phyloP scores from a whole-genome alignment of 2,888 invertebrate genomes.

The Caenorhabditis macrosperma region DNA sequence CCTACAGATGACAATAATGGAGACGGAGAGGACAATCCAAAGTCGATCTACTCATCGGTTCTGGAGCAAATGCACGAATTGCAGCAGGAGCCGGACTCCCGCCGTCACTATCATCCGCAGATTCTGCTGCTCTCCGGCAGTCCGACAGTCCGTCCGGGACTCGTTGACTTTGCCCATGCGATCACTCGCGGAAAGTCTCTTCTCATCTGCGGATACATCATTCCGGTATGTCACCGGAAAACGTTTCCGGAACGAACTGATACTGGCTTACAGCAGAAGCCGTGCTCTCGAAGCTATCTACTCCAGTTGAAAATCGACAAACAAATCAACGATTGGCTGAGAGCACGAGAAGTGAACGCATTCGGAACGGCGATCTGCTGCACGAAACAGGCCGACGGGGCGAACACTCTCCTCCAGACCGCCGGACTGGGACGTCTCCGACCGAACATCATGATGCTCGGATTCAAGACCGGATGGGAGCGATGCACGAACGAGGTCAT shows the following conservation, averaged over 20 bases:
- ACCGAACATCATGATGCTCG: constrained; percentile 65
- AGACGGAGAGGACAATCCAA: constrained; percentile 29
- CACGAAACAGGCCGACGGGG: constrained; percentile 45
- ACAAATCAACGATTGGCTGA: constrained; percentile 57
- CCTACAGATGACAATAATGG: constrained; percentile 14
- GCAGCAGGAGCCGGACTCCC: constrained; percentile 42
- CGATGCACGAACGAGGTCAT: constrained; percentile 24
- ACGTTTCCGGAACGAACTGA: no score
- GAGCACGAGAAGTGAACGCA: constrained; percentile 47
- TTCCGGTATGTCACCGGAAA: constrained; percentile 61
- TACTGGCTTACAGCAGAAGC: constrained; percentile 54
- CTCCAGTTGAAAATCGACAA: constrained; percentile 59
- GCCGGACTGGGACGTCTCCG: constrained; percentile 59
- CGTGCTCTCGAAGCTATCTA: constrained; percentile 51
- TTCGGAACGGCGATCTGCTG: constrained; percentile 57
- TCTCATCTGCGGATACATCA: constrained; percentile 71
- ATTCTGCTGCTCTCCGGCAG: constrained; percentile 74
- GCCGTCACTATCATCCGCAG: constrained; percentile 59
- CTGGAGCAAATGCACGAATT: constrained; percentile 55
- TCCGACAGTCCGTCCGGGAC: constrained; percentile 70
- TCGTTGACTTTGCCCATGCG: constrained; percentile 73
- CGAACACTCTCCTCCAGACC: constrained; percentile 56
- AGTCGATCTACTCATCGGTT: constrained; percentile 34
- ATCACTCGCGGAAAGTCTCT: constrained; percentile 70
- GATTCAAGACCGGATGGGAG: constrained; percentile 61